phyloP scores from a whole-genome alignment of 2,888 invertebrate genomes.

The Euplexia lucipara region DNA sequence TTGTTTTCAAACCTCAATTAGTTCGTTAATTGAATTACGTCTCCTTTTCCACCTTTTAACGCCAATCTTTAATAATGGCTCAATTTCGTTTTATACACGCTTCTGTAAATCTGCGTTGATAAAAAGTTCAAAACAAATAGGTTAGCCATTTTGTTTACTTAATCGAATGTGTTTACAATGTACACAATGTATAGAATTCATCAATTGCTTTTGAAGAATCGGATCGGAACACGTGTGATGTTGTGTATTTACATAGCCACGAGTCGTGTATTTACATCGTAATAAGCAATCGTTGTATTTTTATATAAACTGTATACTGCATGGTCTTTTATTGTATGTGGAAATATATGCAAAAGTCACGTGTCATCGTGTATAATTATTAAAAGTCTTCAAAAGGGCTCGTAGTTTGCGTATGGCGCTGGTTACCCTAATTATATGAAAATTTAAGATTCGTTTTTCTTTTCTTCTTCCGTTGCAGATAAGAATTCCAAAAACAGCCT shows the following conservation, averaged over 20 bases:
- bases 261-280: background rate
- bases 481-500: no score
- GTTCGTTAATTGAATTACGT: slow-evolving; percentile 14
- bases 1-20: slow-evolving; percentile 32
- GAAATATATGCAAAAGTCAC: background rate
- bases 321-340: background rate
- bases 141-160: slow-evolving; percentile 25
- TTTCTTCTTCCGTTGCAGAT: no score
- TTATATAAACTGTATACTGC: background rate
- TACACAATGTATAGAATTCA: slow-evolving; percentile 12
- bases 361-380: background rate
- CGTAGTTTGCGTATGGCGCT: slow-evolving; percentile 9
- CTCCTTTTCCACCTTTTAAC: slow-evolving; percentile 12
- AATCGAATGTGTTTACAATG: slow-evolving; percentile 30
- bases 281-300: background rate
- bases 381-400: background rate
- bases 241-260: slow-evolving; percentile 8
- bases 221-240: background rate
- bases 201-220: slow-evolving; percentile 12
- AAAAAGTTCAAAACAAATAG: slow-evolving; percentile 19
- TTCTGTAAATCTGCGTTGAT: slow-evolving; percentile 3
- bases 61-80: slow-evolving; percentile 4
- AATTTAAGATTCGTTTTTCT: no score
- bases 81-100: slow-evolving; percentile 11
- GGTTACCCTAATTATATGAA: no score